phyloP scores from a whole-genome alignment of 2,113 vertebrate species.

The Amphiprion ocellaris region DNA sequence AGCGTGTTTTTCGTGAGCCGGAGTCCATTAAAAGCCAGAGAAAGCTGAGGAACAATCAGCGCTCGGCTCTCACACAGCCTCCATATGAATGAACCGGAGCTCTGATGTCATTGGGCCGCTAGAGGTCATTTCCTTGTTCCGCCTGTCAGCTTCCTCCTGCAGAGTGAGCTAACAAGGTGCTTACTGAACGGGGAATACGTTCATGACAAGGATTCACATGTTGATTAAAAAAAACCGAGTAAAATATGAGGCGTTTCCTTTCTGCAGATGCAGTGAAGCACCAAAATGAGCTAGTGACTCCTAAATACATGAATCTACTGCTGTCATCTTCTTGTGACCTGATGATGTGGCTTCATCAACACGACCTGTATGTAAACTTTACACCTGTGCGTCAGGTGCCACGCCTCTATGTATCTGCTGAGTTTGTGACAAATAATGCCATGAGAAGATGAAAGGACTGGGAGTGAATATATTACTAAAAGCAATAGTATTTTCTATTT shows the following conservation, averaged over 20 bases:
- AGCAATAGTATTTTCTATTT: too few relatives aligned
- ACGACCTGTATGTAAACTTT: too few relatives aligned
- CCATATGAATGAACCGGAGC: slow-evolving; percentile 28
- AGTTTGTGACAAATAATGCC: background rate
- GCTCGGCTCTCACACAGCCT: background rate
- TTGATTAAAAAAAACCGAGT: background rate
- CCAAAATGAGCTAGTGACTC: too few relatives aligned
- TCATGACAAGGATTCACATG: background rate
- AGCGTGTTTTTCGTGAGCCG: background rate
- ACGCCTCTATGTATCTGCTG: too few relatives aligned
- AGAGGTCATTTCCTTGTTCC: slow-evolving; percentile 73
- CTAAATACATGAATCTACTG: too few relatives aligned
- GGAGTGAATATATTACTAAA: too few relatives aligned
- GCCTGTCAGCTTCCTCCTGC: background rate
- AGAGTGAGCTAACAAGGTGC: too few relatives aligned
- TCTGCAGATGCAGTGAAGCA: too few relatives aligned
- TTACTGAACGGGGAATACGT: too few relatives aligned
- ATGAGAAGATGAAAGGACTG: background rate
- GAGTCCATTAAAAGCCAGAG: background rate
- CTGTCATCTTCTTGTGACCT: background rate
- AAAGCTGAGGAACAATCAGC: background rate
- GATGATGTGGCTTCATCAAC: background rate
- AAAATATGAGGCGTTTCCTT: too few relatives aligned
- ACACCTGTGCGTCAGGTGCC: too few relatives aligned
- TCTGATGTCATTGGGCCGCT: slow-evolving; percentile 47